Base-by-base conservation (phyloP, 2,888 invertebrate species). In the Marasmarcha lunaedactyla region DNA sequence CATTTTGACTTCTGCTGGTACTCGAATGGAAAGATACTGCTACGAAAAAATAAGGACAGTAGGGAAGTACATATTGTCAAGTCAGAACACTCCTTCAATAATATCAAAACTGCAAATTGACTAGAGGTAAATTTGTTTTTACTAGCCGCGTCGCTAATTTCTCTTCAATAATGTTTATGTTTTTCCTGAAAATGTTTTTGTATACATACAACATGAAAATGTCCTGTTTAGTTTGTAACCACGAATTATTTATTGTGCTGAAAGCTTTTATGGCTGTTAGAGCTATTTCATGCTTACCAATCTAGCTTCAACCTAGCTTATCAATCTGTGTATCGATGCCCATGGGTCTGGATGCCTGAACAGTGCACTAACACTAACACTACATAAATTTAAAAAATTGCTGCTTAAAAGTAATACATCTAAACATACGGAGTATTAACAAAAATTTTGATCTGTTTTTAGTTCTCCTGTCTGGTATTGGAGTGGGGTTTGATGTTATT, bases 371-470 rank as follows among this genome's bases (percentile, higher is more conserved):
- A n/a, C n/a, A n/a, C n/a, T n/a, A n/a, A n/a, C n/a, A 11, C 6
- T 11, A 15, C 11, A 27, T 40, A 15, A 5, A 15, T n/a, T 15
- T 15, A 11, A 11, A 1, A 6, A 15, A 11, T 7, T 11, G 33
- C 11, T 14, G 4, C 12, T 25, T 37, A 12, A 39, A 37, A 37
- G 12, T 43, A 11, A 35, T 45, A 4, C 41, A 46, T 12, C 6
- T 40, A 2, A 46, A 46, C 27, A 43, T 46, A 12, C 33, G 46
- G 14, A 46, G 46, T n/a, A 40, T 45, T n/a, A 33, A 27, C 10
- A 41, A 35, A 27, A 45, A 45, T 12, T 38, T 45, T 25, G 39
- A 43, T 14, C 25, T 38, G 10, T 39, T 46, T 25, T 15, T 15
- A 2, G n/a, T 27, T 5, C 10, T 39, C 7, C 14, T 46, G 7